Base-by-base conservation (phyloP, 2,113 vertebrate species). In the Epinephelus lanceolatus region DNA sequence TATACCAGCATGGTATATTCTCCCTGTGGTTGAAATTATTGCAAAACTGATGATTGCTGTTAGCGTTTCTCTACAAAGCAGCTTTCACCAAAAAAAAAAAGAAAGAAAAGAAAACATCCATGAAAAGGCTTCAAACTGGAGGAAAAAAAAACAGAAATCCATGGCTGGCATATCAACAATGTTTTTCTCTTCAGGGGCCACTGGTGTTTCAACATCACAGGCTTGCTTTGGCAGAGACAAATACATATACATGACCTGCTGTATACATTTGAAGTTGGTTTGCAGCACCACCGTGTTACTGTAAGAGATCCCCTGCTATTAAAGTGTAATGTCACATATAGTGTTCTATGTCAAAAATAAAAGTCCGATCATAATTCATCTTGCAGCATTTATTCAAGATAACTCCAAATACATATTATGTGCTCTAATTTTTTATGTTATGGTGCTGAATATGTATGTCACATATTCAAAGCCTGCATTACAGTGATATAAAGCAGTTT, bases 121-220 rank as follows among this genome's bases (percentile, higher is more conserved):
- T 76, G 59, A 81, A 88, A 80, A 84, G 49, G 42, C 72, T 88
- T 89, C 83, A 72, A 57, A 84, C 75, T 84, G 40, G 87, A 21
- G 7, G 7, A 21, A 18, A 53, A 42, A n/a, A 53, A 33, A 78
- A 85, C 71, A 88, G 76, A 86, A 93, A 91, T 87, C 86, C 89
- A 92, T 93, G 85, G 91, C 88, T 90, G 71, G 78, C 92, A 95
- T 95, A 93, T 94, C 88, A 94, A 92, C 92, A 88, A 79, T 93
- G 79, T 88, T 83, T 94, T 94, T 92, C 91, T 93, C 91, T 82
- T 77, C 85, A 78, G 89, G 73, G 88, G 78, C 81, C 56, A 83
- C 67, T 68, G 83, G 47, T 87, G 72, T 12, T 90, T 55, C 27
- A 77, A 81, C 84, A 81, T 91, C 86, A 88, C 66, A 92, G 83